Conservation (phyloP, 2,797 vertebrate species). For the Jordanella pulchra region DNA sequence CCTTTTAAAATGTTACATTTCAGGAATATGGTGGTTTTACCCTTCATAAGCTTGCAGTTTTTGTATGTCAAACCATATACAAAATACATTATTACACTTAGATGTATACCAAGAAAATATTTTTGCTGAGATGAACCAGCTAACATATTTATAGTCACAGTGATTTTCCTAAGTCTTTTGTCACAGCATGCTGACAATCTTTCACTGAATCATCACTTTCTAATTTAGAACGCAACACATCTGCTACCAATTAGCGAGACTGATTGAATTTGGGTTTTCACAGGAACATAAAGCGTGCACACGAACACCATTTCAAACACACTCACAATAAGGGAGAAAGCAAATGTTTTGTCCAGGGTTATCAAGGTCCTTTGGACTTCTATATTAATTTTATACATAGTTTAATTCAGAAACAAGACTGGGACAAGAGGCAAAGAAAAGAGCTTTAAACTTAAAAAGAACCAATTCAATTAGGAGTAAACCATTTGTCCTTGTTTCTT, state of each 20-base stretch:
- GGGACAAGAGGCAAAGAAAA: not conserved
- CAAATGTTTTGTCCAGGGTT: not conserved
- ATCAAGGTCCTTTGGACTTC: constrained; percentile 19
- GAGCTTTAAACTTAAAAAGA: not conserved
- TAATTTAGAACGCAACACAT: constrained; percentile 67
- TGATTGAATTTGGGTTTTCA: constrained; percentile 63
- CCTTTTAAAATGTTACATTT: not conserved
- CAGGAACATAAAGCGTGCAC: constrained; percentile 9
- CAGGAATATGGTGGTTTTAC: not conserved
- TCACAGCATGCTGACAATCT: constrained; percentile 37
- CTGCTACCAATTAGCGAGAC: constrained; percentile 68
- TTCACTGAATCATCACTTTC: constrained; percentile 68
- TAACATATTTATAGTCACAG: constrained; percentile 18
- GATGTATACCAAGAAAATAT: not conserved
- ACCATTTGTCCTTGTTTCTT: not conserved
- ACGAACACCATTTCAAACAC: not conserved
- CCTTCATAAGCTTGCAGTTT: not conserved
- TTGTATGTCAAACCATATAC: no score
- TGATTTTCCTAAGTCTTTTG: constrained; percentile 26
- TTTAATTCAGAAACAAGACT: not conserved
- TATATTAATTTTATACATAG: not conserved
- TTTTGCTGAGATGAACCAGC: constrained; percentile 4
- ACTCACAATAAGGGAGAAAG: constrained; percentile 9
- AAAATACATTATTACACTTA: not conserved
- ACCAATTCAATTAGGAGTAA: not conserved